These are phyloP conservation scores for Gephyroberyx darwinii DNA, from an alignment of 2,797 vertebrate species.

Conservation along the genomic window DNA sequence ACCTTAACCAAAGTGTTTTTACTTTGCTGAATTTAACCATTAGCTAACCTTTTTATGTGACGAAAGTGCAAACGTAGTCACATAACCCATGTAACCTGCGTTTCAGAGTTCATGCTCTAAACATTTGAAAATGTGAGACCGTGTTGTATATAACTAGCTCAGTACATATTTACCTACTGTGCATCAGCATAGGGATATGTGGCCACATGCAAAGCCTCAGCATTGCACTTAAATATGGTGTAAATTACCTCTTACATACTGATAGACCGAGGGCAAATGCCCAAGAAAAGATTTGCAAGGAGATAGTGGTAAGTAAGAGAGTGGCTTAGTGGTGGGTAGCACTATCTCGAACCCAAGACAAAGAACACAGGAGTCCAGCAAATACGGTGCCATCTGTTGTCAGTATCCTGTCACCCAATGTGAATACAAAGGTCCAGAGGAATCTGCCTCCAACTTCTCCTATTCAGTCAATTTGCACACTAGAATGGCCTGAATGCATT, in stretches of 20 bases:
- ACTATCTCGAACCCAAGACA: conserved; percentile 45
- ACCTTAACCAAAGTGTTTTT: too few relatives aligned
- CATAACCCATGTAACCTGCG: too few relatives aligned
- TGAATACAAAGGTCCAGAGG: conserved; percentile 62
- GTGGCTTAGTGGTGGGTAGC: conserved; percentile 35
- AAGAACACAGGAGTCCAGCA: conserved; percentile 57
- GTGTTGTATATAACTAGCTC: too few relatives aligned
- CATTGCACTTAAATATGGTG: conserved; percentile 10
- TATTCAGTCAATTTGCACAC: conserved; percentile 74
- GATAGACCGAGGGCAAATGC: conserved; percentile 22
- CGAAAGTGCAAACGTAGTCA: too few relatives aligned
- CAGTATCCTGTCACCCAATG: conserved; percentile 60
- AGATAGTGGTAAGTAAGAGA: conserved; percentile 6
- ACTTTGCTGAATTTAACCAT: too few relatives aligned
- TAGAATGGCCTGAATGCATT: conserved; percentile 68
- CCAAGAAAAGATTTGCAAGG: conserved; percentile 20
- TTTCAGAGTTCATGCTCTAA: too few relatives aligned
- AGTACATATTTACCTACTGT: not conserved
- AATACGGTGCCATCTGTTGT: conserved; percentile 63
- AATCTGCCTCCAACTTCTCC: conserved; percentile 60
- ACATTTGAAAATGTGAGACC: too few relatives aligned
- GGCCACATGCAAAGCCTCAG: not conserved
- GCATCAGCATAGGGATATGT: not conserved
- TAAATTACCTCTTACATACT: conserved; percentile 31
- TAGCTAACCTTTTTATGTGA: too few relatives aligned